Evolutionary conservation across 2,888 invertebrate species (phyloP), one percentile per base, ranked within the genome.

Genomic region (Nephrotoma flavescens): DNA sequence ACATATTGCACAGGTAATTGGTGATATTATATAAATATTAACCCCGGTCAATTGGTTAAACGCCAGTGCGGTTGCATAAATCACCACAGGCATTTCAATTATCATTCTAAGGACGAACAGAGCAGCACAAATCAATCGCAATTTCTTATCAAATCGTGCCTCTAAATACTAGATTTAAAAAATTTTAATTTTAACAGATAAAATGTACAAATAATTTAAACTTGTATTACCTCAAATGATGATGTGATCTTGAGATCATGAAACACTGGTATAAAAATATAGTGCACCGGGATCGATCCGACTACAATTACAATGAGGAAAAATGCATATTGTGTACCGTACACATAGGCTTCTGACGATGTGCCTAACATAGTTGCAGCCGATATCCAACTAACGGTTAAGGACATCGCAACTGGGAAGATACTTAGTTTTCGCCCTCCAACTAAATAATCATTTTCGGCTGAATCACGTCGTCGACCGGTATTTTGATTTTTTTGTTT

Each of bases 351-450:
- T 83, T 83, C 83, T 11, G 83, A 41, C 12, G 83, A 12, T 15
- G 12, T 12, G 2, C 83, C 83, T 12, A 83, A 12, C n/a, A 83
- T 41, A 5, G 83, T 94, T 88, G 95, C 95, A 0, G 95, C 95
- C 89, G 95, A 95, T 6, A 57, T 15, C 15, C 15, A 5, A 57
- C 52, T 57, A 31, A 96, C 96, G 87, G 96, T 94, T 12, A 97
- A 92, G 0, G 96, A 96, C 93, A 96, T 93, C 47, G 95, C 93
- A 86, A 96, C 94, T 0, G 96, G 96, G 89, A 96, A 92, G 0
- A 94, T 94, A 88, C 94, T 93, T 95, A 96, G 95, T 88, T 94
- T 94, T 89, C 96, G 92, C 86, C 95, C 95, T 4, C 96, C 96
- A 86, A 96, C 93, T 41, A 96, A 92, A 89, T 96, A 96, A 89